Evolutionary conservation across 2,113 vertebrate species (phyloP), one percentile per base, ranked within the genome.

Genomic region (Mirounga angustirostris): DNA sequence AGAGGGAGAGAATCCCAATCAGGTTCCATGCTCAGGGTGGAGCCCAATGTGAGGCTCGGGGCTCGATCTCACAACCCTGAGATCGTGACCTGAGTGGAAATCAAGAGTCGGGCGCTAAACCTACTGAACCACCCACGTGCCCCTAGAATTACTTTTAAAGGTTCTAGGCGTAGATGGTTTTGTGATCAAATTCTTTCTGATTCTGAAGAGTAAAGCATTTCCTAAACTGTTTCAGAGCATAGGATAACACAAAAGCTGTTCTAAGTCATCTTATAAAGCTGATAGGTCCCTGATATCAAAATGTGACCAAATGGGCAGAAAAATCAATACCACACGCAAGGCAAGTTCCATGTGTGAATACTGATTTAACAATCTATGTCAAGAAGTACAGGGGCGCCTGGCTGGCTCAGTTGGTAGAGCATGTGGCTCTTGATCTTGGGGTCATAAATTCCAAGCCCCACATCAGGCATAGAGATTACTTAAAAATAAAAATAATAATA

Each of bases 161-260:
- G 63, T 89, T n/a, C 36, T 15, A 80, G 56, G 58, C n/a, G 33
- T 22, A 74, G 65, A 16, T 0, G 19, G 9, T 67, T 91, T 91
- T 93, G 52, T 33, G 89, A 46, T 16, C 73, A 84, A 63, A 82
- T 86, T 61, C 54, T 81, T 89, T 59, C 22, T 59, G 58, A 86
- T 74, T 93, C 43, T 82, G 50, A 83, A 96, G 36, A 89, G 81
- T 40, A 56, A 71, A 78, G 36, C 33, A 85, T 76, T 82, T 95
- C 63, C 28, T 94, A n/a, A 71, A 96, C 7, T 50, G 36, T 84
- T 74, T 36, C 78, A 83, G 40, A 85, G n/a, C 14, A 89, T 4
- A 61, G 28, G 24, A 58, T 50, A 83, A 91, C 36, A 88, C 15
- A 85, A 71, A 74, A 46, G 40, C 58, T 76, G 3, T 86, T 76